Evolutionary conservation across 2,113 vertebrate species (phyloP).

Genomic region (Sinosuthora webbiana): DNA sequence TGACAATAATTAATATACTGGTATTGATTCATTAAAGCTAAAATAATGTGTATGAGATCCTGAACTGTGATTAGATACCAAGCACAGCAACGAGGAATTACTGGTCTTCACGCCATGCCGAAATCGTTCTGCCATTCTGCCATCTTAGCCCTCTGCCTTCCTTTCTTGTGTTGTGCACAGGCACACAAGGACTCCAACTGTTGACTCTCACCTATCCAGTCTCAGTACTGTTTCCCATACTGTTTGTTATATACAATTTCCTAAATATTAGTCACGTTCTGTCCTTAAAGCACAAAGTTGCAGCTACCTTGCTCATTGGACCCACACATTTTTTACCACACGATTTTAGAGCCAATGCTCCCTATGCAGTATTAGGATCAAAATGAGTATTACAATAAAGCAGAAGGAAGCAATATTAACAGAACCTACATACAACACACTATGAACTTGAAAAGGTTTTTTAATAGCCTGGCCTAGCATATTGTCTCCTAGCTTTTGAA

Average conservation of each 20-base stretch:
- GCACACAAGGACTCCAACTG: not conserved
- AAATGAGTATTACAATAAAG: not conserved
- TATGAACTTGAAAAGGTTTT: not conserved
- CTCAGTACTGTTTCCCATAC: not conserved
- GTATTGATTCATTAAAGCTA: not conserved
- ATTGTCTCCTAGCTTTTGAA: not conserved
- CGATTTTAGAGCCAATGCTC: not conserved
- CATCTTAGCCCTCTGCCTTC: not conserved
- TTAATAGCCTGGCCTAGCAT: not conserved
- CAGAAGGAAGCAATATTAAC: not conserved
- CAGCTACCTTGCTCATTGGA: not conserved
- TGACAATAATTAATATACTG: not conserved
- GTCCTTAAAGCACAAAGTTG: not conserved
- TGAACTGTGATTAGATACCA: not conserved
- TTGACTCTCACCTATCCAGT: not conserved
- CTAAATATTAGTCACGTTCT: not conserved
- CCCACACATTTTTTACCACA: accelerated
- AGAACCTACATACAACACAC: not conserved
- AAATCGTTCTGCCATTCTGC: not conserved
- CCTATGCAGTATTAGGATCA: not conserved
- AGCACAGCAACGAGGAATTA: not conserved
- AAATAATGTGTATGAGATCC: not conserved
- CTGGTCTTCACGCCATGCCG: not conserved
- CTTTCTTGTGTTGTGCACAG: not conserved
- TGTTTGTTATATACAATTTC: not conserved